Evolutionary conservation across 2,888 invertebrate genomes (phyloP).

Genomic region (Macrostomum cliftonense): DNA sequence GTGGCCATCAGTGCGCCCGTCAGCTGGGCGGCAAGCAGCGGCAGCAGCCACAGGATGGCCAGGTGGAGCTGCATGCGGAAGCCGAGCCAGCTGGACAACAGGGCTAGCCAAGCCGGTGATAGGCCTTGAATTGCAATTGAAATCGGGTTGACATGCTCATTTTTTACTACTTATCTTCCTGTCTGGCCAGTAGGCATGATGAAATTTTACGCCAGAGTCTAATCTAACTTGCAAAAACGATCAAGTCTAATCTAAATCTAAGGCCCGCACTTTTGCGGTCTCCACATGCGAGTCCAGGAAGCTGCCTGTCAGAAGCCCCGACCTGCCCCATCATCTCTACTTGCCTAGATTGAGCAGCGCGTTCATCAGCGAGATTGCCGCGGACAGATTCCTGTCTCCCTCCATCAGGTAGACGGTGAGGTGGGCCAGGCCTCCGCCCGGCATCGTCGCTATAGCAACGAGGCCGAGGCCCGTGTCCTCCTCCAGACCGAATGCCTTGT

Average conservation of each 20-base stretch:
- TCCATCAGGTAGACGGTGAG: slow-evolving; percentile 27
- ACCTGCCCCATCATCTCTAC: neutral
- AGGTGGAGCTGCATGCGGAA: slow-evolving; percentile 4
- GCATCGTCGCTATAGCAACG: slow-evolving; percentile 26
- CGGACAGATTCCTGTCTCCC: slow-evolving; percentile 26
- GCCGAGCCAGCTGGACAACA: slow-evolving; percentile 2
- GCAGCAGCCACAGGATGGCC: slow-evolving; percentile 22
- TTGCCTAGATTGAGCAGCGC: slow-evolving; percentile 28
- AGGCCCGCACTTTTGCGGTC: no score
- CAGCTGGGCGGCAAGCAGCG: slow-evolving; percentile 24
- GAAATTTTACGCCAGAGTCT: no score
- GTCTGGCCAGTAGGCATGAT: no score
- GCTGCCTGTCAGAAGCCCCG: no score
- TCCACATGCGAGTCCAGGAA: no score
- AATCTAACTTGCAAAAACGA: no score
- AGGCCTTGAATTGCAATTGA: neutral
- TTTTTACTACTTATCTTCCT: no score
- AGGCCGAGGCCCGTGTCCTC: slow-evolving; percentile 27
- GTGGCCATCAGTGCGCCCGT: slow-evolving; percentile 24
- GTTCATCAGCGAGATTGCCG: slow-evolving; percentile 27
- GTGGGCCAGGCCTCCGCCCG: slow-evolving; percentile 33
- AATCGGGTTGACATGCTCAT: no score
- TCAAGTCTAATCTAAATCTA: no score
- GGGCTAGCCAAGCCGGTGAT: slow-evolving; percentile 5
- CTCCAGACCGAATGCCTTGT: slow-evolving; percentile 22